phyloP scores from a whole-genome alignment of 1,140 invertebrate genomes.

The Cydia amplana region DNA sequence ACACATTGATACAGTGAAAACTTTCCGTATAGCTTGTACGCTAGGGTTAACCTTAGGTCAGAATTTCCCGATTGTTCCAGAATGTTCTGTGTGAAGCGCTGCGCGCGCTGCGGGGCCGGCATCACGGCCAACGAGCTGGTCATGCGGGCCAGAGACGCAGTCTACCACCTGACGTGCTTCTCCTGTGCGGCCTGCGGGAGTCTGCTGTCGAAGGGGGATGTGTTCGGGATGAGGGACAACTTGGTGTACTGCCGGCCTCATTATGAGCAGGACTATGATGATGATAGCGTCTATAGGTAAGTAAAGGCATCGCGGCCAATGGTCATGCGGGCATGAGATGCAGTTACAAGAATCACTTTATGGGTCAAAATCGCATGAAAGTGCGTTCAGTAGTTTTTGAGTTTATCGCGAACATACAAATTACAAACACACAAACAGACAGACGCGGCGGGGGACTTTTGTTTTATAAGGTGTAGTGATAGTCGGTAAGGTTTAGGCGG shows the following conservation, averaged over 20 bases:
- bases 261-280: slow-evolving; percentile 80
- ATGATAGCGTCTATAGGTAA: slow-evolving; percentile 77
- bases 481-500: no score
- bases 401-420: no score
- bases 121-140: slow-evolving; percentile 95
- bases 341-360: no score
- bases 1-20: no score
- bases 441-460: no score
- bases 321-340: no score
- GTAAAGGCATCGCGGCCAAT: slow-evolving; percentile 88
- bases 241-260: slow-evolving; percentile 88
- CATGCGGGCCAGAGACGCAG: slow-evolving; percentile 92
- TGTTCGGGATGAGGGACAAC: slow-evolving; percentile 91
- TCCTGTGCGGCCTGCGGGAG: slow-evolving; percentile 91
- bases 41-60: no score
- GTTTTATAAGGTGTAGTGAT: no score
- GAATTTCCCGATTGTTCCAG: slow-evolving; percentile 75
- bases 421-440: no score
- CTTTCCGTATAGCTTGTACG: no score
- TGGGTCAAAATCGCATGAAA: no score
- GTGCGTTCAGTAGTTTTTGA: no score
- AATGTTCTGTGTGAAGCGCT: slow-evolving; percentile 89
- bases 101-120: slow-evolving; percentile 89
- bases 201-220: slow-evolving; percentile 90
- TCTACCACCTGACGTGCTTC: slow-evolving; percentile 96